Evolutionary conservation across 37 sponge, comb jelly and placozoan genomes (phyloP).

Genomic region (Chondrilla cf. caribensis): DNA sequence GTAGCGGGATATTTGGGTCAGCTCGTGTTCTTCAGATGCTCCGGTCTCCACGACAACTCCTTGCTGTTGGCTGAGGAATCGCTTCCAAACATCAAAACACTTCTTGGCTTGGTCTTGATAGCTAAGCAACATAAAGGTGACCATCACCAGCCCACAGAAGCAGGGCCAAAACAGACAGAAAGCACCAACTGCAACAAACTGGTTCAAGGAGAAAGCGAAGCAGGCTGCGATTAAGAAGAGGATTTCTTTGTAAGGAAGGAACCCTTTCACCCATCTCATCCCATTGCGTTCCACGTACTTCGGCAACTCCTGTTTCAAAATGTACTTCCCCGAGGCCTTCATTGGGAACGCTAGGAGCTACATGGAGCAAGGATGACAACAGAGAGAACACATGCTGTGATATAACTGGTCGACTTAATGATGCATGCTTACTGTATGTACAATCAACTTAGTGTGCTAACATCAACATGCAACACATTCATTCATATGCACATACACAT

Average conservation of each 20-base stretch:
- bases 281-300: neutral
- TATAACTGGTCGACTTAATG: too few species aligned
- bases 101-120: neutral
- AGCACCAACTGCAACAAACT: conserved; percentile 5
- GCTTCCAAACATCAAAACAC: conserved; percentile 2
- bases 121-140: conserved; percentile 13
- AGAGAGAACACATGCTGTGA: too few species aligned
- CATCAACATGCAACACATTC: too few species aligned
- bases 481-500: too few species aligned
- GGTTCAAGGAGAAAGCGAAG: neutral
- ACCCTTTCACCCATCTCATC: neutral
- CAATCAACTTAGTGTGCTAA: too few species aligned
- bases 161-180: neutral
- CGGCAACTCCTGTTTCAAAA: conserved; percentile 3
- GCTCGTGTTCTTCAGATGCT: neutral
- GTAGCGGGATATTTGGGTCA: neutral
- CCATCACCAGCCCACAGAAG: neutral
- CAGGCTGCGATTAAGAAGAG: neutral
- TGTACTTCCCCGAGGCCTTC: neutral
- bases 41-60: neutral
- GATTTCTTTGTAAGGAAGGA: conserved; percentile 4
- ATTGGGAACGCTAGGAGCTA: neutral
- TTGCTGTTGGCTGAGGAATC: neutral
- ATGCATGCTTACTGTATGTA: too few species aligned
- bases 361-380: neutral